A percentile compares a stretch with the other conserved stretches of the same genome.
Evolutionary conservation across 2,888 invertebrate genomes (phyloP).

Genomic region (Coelopa pilipes): DNA sequence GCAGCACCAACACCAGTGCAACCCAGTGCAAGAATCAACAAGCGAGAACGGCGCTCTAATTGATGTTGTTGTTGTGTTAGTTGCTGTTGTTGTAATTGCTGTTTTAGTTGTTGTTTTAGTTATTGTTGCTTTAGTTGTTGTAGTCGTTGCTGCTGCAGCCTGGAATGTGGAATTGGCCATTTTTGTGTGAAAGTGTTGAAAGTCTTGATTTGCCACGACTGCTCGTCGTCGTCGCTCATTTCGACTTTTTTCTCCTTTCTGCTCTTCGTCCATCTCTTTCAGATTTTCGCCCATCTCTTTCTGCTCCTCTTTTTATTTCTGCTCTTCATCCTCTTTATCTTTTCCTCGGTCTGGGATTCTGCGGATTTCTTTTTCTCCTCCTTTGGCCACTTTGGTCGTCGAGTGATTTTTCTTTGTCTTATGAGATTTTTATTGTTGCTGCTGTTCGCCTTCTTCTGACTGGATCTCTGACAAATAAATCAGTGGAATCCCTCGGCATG

Average conservation of each 20-base stretch:
- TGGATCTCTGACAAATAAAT: neutral
- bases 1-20: too few relatives aligned
- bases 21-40: neutral
- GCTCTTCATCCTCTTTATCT: neutral
- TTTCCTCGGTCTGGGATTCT: neutral
- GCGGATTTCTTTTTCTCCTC: neutral
- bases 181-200: slow-evolving; percentile 35
- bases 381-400: neutral
- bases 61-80: neutral
- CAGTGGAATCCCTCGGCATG: slow-evolving; percentile 1
- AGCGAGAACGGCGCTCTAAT: neutral
- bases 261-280: neutral
- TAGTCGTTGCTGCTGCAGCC: neutral
- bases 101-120: neutral
- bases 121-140: too few relatives aligned
- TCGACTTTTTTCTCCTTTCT: neutral
- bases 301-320: too few relatives aligned
- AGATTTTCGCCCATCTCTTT: too few relatives aligned
- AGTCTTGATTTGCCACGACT: slow-evolving; percentile 21
- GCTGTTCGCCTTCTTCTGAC: neutral
- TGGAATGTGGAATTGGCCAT: slow-evolving; percentile 25
- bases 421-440: neutral
- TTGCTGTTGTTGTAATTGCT: neutral
- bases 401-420: neutral
- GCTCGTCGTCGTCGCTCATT: neutral